Evolutionary conservation across 2,888 invertebrate species (phyloP).

Genomic region (Drosophila borealis): DNA sequence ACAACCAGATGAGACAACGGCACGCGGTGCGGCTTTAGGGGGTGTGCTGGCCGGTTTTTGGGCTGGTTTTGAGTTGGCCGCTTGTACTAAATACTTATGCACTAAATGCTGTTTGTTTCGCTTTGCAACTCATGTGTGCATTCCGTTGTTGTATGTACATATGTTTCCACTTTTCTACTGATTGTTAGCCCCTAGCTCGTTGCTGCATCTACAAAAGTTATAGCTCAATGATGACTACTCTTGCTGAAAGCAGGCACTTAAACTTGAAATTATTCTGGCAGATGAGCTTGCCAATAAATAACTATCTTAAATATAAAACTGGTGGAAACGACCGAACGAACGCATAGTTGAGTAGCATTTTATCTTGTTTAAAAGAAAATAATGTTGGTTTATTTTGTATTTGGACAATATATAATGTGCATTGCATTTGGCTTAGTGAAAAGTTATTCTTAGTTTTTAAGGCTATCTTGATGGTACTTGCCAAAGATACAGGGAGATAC

Average conservation of each 20-base stretch:
- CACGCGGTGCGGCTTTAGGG: neutral
- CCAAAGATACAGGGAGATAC: no score
- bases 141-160: conserved; percentile 27
- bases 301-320: conserved; percentile 8
- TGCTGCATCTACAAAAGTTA: conserved; percentile 9
- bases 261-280: conserved; percentile 5
- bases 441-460: no score
- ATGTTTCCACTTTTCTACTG: neutral
- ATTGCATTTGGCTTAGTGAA: no score
- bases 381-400: no score
- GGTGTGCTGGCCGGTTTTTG: conserved; percentile 53
- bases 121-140: conserved; percentile 38
- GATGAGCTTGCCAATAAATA: conserved; percentile 12
- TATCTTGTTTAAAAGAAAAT: no score
- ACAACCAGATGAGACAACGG: conserved; percentile 58
- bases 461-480: no score
- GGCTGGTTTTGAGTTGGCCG: conserved; percentile 52
- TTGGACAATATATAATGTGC: no score
- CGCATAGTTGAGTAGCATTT: no score
- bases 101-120: conserved; percentile 73
- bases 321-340: no score
- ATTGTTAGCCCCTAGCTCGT: conserved; percentile 17
- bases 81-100: conserved; percentile 67
- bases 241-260: conserved; percentile 30
- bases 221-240: conserved; percentile 26